Evolutionary conservation across 2,888 invertebrate species (phyloP).

Genomic region (Eurytoma californica): DNA sequence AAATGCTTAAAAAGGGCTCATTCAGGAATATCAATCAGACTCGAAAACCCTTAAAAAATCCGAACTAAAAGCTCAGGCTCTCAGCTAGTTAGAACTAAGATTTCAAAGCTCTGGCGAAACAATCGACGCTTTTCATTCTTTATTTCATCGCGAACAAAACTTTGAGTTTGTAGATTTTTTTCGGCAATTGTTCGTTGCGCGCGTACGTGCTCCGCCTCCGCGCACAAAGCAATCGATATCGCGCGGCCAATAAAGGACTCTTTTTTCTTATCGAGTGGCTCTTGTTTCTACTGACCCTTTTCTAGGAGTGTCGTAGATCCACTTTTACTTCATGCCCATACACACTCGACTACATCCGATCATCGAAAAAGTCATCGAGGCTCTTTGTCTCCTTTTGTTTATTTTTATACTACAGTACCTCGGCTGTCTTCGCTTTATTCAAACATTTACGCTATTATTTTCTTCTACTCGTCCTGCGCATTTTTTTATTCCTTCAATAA

Average conservation of each 20-base stretch:
- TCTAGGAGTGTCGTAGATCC: conserved; percentile 30
- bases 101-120: too few relatives aligned
- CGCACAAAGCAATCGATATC: conserved; percentile 51
- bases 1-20: too few relatives aligned
- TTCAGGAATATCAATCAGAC: too few relatives aligned
- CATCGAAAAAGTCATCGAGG: conserved; percentile 9
- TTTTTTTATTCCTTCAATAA: conserved; percentile 16
- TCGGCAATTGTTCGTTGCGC: conserved; percentile 5
- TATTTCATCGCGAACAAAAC: too few relatives aligned
- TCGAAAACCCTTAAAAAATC: too few relatives aligned
- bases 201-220: not conserved
- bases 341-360: too few relatives aligned
- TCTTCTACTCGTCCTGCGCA: not conserved
- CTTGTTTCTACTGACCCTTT: conserved; percentile 39
- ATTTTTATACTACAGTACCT: not conserved
- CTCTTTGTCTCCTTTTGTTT: conserved; percentile 3
- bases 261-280: conserved; percentile 39
- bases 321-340: not conserved
- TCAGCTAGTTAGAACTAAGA: too few relatives aligned
- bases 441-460: not conserved
- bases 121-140: too few relatives aligned
- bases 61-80: too few relatives aligned
- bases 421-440: not conserved
- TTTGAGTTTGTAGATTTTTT: too few relatives aligned
- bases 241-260: conserved; percentile 44